Evolutionary conservation across 2,113 vertebrate genomes (phyloP), one percentile per base, ranked within the genome.

Genomic region (Scatophagus argus): DNA sequence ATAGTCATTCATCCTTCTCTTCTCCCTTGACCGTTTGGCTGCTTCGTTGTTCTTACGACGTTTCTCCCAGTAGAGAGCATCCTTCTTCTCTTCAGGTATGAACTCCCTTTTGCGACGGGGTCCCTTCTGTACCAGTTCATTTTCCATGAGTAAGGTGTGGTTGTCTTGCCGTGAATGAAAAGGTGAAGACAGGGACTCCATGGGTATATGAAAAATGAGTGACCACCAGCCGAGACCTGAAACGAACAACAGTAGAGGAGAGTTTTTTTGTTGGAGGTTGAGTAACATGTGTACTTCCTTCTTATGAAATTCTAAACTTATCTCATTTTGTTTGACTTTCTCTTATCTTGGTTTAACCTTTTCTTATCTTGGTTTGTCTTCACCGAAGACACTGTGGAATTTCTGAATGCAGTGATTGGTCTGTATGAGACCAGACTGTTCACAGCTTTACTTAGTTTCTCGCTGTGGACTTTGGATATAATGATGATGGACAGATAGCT

Each of bases 61-160:
- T 85, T 97, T 99, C 88, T 97, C 96, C 98, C 98, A 99, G 90
- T 99, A 99, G 49, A 69, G 81, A 3, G 61, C 92, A 79, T 99
- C 97, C 93, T 99, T 99, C 90, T 95, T 96, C 47, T 98, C 95
- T 0, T 96, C 95, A 0, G 97, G 96, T 85, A 94, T 97, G 93
- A 99, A 98, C 61, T 97, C 95, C 12, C 96, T 87, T 86, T 95
- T 96, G 63, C 97, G 89, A 0, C 97, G 95, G 1, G 80, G 13
- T 36, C 87, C 87, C 27, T 79, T 85, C 0, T 21, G 31, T 10
- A 41, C 62, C 13, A 69, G 54, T 0, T 90, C 80, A 12, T 87
- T 85, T 16, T 74, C 86, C 54, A 12, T 0, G 0, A 51, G 39
- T 39, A 17, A 47, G 25, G 11, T 51, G 1, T 29, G 36, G n/a